Evolutionary conservation across 2,797 vertebrate genomes (phyloP).

Genomic region (Chloroceryle inda): DNA sequence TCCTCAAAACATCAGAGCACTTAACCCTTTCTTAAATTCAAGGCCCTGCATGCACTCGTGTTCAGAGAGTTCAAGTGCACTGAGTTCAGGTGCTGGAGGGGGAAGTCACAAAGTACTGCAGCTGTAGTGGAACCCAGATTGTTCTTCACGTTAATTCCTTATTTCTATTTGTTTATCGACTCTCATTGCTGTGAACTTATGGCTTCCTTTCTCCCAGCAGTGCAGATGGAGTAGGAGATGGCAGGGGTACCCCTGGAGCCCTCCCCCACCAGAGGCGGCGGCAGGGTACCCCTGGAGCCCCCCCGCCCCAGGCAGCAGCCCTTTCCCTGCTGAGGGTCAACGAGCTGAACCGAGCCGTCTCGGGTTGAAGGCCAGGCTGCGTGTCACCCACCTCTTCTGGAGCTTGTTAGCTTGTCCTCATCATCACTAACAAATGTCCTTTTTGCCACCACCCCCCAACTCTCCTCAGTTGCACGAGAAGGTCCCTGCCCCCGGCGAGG

Average conservation of each 20-base stretch:
- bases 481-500: not conserved
- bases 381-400: not conserved
- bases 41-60: not conserved
- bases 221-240: not conserved
- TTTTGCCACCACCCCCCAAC: not conserved
- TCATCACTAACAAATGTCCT: constrained; percentile 59
- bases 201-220: constrained; percentile 3
- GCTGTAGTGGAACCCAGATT: constrained; percentile 19
- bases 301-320: not conserved
- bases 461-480: not conserved
- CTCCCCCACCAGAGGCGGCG: not conserved
- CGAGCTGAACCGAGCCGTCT: not conserved
- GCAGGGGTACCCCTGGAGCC: too few relatives aligned
- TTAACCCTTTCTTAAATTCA: not conserved
- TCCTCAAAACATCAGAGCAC: not conserved
- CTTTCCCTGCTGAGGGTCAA: not conserved
- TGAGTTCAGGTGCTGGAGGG: not conserved
- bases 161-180: not conserved
- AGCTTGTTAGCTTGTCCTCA: constrained; percentile 51
- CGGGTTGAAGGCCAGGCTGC: constrained; percentile 43
- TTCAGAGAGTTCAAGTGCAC: not conserved
- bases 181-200: not conserved
- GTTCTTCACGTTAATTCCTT: not conserved
- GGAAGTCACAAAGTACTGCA: constrained; percentile 2
- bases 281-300: too few relatives aligned